These are phyloP conservation scores for Psittacula cyanocephala DNA, from an alignment of 2,113 vertebrate species.

Conservation along the genomic window DNA sequence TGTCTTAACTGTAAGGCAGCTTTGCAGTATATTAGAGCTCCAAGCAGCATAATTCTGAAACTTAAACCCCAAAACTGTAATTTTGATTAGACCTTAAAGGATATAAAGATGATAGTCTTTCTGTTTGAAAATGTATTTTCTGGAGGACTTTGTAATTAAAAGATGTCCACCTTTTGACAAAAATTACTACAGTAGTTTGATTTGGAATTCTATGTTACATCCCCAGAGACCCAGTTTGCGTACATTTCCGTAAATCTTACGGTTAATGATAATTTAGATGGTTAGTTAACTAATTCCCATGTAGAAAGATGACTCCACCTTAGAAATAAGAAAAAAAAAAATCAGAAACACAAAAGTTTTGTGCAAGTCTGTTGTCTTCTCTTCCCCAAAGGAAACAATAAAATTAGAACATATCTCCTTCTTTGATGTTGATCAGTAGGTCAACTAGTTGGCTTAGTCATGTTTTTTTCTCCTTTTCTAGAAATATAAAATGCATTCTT, in stretches of 20 bases:
- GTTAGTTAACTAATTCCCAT: neutral
- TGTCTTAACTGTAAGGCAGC: neutral
- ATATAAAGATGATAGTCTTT: neutral
- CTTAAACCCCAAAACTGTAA: neutral
- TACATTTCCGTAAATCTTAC: neutral
- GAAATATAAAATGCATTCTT: neutral
- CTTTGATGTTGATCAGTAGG: neutral
- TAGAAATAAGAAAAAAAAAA: neutral
- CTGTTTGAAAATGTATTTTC: neutral
- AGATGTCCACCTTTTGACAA: neutral
- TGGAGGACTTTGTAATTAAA: neutral
- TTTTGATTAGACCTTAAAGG: neutral
- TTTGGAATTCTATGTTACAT: neutral
- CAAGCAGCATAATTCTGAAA: neutral
- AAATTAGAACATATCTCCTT: neutral
- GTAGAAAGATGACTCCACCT: neutral
- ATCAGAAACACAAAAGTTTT: neutral
- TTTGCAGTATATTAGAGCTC: neutral
- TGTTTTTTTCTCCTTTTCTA: neutral
- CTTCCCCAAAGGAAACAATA: neutral
- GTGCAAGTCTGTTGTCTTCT: neutral
- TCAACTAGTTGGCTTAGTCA: neutral
- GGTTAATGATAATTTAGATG: neutral
- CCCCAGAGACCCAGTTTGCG: neutral
- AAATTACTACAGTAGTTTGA: neutral